Base-by-base conservation (phyloP, 2,888 invertebrate genomes). In the Matsumyia berberina region DNA sequence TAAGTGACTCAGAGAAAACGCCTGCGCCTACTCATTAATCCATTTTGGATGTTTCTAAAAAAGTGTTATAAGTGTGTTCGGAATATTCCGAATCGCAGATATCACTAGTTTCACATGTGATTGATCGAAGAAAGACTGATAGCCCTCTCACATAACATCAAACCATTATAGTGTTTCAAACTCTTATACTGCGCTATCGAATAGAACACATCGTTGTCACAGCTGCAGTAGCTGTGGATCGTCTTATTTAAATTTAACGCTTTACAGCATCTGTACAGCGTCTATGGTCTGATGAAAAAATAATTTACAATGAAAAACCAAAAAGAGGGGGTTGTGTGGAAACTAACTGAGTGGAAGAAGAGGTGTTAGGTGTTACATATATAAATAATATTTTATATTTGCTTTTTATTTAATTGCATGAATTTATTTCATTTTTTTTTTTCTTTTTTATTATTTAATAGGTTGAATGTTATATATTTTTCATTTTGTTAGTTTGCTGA, bases 401-500 rank as follows among this genome's bases (percentile, higher is more conserved):
- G 5, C 19, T 35, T 70, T 44, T 55, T 53, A 74, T 74, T 72
- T 64, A 44, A 15, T 76, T 77, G n/a, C 7, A 53, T 72, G 58
- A 62, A 42, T 77, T 69, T 51, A 53, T 62, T 60, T 58, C 15
- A 53, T 49, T 70, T 49, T 15, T 55, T 51, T 31, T 29, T n/a
- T n/a, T n/a, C n/a, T 33, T 37, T 17, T 24, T 46, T 33, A 12
- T 24, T 35, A 33, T 39, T 53, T 44, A 57, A 62, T 69, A 24
- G 17, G 55, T 80, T 58, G 44, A 62, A 72, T 62, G 76, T 46
- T 66, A 67, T 39, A 33, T 51, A 80, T 33, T 29, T 78, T 37
- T 51, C 31, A 73, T 62, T 78, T 66, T 83, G 66, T 66, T 78
- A 62, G 37, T 44, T 85, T 80, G 89, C 94, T 94, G 94, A 96